Evolutionary conservation across 2,888 invertebrate genomes (phyloP).

Genomic region (Nomada ruficornis): DNA sequence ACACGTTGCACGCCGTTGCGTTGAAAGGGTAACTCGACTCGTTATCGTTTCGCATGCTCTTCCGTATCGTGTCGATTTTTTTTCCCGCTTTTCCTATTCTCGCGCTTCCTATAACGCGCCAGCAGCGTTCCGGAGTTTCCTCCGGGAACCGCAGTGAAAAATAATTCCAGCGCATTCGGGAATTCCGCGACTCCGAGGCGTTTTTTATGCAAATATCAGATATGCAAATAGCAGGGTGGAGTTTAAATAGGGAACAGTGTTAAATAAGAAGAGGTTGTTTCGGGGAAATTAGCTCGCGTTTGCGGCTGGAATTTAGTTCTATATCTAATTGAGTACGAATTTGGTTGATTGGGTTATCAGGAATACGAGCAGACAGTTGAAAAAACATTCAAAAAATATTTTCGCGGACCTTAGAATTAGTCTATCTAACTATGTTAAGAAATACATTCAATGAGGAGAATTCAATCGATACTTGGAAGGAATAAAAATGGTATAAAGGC

Average conservation of each 20-base stretch:
- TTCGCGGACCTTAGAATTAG: no score
- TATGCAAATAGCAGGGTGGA: background rate
- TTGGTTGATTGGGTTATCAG: no score
- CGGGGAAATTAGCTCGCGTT: background rate
- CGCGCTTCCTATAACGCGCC: slow-evolving; percentile 15
- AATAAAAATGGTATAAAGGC: no score
- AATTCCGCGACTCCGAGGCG: background rate
- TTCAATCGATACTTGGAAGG: no score
- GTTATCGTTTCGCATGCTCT: slow-evolving; percentile 45
- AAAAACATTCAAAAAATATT: no score
- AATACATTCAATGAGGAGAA: no score
- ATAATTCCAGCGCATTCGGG: slow-evolving; percentile 34
- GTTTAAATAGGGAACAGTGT: background rate
- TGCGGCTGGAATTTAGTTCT: background rate
- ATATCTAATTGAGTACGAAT: no score
- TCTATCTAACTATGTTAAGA: no score
- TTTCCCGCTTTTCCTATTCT: no score
- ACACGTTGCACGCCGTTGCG: slow-evolving; percentile 25
- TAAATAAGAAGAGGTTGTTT: background rate
- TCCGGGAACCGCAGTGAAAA: slow-evolving; percentile 11
- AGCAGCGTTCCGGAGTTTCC: slow-evolving; percentile 24
- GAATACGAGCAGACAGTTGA: no score
- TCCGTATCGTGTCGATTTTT: slow-evolving; percentile 27
- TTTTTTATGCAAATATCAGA: background rate
- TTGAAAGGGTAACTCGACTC: slow-evolving; percentile 49